Percentiles rank a stretch among this genome's conserved stretches.
These are phyloP conservation scores for Cryptus viduatorius DNA, from an alignment of 2,888 invertebrate genomes.

Conservation along the genomic window DNA sequence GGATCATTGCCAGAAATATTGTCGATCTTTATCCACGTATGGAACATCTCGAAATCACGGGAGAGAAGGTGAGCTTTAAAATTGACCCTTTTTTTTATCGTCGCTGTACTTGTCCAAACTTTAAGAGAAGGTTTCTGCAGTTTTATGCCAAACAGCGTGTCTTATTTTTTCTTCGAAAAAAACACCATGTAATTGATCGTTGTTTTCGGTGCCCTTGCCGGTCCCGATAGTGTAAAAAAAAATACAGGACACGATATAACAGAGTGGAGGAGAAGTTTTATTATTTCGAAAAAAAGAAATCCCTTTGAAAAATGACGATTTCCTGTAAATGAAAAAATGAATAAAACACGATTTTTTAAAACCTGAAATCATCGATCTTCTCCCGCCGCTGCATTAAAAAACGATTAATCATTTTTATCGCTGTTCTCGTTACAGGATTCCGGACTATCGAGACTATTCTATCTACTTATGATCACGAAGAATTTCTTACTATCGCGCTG, in stretches of 20 bases:
- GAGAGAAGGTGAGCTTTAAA: conserved; percentile 73
- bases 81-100: background rate
- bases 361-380: no score
- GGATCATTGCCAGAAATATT: conserved; percentile 79
- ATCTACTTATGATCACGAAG: conserved; percentile 80
- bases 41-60: conserved; percentile 76
- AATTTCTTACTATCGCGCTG: conserved; percentile 80
- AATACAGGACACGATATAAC: no score
- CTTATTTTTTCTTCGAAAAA: no score
- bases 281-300: no score
- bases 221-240: no score
- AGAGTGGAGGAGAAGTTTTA: no score
- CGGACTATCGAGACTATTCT: conserved; percentile 76
- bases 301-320: no score
- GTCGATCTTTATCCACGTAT: conserved; percentile 78
- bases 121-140: no score
- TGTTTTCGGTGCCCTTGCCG: no score
- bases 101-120: background rate
- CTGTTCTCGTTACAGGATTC: conserved; percentile 75
- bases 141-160: no score
- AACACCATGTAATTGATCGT: no score
- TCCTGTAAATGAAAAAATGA: no score
- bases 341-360: background rate
- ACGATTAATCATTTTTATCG: background rate
- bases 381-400: background rate